These are phyloP conservation scores for Puma concolor DNA, from an alignment of 2,113 vertebrate species.

Conservation along the genomic window DNA sequence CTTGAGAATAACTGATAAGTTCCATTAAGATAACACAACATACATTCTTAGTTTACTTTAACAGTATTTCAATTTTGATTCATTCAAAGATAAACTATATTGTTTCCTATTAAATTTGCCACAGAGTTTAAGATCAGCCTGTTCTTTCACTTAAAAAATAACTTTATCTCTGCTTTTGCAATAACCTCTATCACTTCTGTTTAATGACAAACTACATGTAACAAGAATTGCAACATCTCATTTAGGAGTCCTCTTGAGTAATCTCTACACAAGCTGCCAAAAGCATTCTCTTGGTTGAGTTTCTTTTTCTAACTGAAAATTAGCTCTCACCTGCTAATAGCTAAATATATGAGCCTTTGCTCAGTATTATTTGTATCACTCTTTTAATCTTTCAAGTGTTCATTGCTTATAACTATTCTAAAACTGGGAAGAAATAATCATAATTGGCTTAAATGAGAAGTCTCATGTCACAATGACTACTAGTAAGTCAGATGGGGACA, in stretches of 20 bases:
- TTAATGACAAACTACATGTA: conserved; percentile 74
- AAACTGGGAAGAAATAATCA: background rate
- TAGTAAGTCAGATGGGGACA: background rate
- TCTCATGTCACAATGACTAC: background rate
- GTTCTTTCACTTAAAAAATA: background rate
- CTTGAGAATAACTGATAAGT: background rate
- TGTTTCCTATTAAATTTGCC: conserved; percentile 20
- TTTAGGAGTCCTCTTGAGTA: conserved; percentile 63
- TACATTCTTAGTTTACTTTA: background rate
- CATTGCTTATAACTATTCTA: background rate
- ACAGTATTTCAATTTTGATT: conserved; percentile 2
- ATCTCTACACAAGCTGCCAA: conserved; percentile 28
- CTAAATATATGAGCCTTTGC: background rate
- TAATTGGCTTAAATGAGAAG: background rate
- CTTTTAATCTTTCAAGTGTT: background rate
- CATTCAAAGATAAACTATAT: background rate
- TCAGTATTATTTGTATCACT: background rate
- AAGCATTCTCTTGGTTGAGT: background rate
- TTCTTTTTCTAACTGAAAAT: conserved; percentile 32
- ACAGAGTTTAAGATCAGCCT: background rate
- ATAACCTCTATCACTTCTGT: conserved; percentile 23
- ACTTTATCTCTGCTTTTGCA: conserved; percentile 60
- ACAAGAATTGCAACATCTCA: conserved; percentile 69
- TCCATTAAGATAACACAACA: background rate
- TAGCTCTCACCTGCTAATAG: background rate